Evolutionary conservation across 2,888 invertebrate genomes (phyloP).

Genomic region (Terebella lapidaria): DNA sequence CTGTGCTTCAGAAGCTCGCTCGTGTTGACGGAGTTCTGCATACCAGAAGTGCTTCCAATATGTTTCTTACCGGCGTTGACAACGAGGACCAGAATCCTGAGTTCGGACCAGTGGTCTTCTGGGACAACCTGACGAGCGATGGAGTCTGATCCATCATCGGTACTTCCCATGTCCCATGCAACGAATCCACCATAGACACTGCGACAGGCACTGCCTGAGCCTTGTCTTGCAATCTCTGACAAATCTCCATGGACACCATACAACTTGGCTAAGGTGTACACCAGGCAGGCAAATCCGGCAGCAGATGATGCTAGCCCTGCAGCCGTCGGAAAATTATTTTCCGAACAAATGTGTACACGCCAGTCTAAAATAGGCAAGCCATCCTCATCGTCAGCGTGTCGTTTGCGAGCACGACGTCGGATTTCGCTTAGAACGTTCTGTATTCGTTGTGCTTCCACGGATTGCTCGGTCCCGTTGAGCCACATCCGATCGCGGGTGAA

Average conservation of each 20-base stretch:
- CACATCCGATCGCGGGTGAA: conserved; percentile 77
- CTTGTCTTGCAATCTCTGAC: conserved; percentile 58
- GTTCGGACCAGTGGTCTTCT: conserved; percentile 79
- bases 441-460: conserved; percentile 68
- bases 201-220: conserved; percentile 93
- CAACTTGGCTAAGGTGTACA: conserved; percentile 67
- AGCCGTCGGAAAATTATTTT: conserved; percentile 97
- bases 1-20: conserved; percentile 77
- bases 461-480: conserved; percentile 79
- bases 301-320: conserved; percentile 98
- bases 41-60: conserved; percentile 80
- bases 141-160: conserved; percentile 42
- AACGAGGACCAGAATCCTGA: conserved; percentile 83
- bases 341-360: conserved; percentile 54
- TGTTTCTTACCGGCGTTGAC: conserved; percentile 73
- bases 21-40: conserved; percentile 75
- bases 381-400: background rate
- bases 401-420: conserved; percentile 37
- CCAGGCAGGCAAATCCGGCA: conserved; percentile 93
- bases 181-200: conserved; percentile 94
- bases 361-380: conserved; percentile 17
- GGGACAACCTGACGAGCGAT: conserved; percentile 60
- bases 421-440: conserved; percentile 71
- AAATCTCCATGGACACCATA: conserved; percentile 43
- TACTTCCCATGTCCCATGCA: conserved; percentile 68